A percentile compares a stretch with the other conserved stretches of the same genome.
phyloP scores from a whole-genome alignment of 30 jellyfish, hydroid and myxozoan species.

The Calvadosia cruxmelitensis region DNA sequence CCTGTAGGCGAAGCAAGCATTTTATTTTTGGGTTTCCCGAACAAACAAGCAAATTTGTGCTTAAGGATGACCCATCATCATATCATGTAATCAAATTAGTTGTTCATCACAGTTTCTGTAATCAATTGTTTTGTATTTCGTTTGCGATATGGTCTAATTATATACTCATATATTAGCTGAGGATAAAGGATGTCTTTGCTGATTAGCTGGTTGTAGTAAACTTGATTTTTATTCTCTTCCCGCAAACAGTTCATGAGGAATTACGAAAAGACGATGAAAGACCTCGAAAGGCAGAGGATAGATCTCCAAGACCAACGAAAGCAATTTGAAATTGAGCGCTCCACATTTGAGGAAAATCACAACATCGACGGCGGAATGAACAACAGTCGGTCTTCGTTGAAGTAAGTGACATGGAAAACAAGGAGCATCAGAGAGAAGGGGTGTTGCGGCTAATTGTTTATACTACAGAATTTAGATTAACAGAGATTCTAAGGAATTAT shows the following conservation, averaged over 20 bases:
- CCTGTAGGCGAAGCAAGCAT: too few relatives aligned
- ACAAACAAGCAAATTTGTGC: too few relatives aligned
- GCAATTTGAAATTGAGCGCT: constrained; percentile 51
- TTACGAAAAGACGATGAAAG: constrained; percentile 79
- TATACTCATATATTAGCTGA: background rate
- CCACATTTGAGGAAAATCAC: constrained; percentile 64
- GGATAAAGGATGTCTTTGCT: background rate
- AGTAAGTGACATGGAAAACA: background rate
- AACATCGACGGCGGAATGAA: constrained; percentile 61
- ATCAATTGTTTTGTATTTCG: too few relatives aligned
- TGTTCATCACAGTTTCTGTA: background rate
- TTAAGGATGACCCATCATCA: too few relatives aligned
- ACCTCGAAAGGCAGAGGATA: constrained; percentile 67
- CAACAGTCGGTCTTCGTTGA: constrained; percentile 82
- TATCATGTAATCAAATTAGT: background rate
- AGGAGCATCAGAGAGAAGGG: constrained; percentile 8
- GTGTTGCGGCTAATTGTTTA: background rate
- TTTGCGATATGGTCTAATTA: background rate
- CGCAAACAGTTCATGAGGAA: constrained; percentile 68
- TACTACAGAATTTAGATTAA: too few relatives aligned
- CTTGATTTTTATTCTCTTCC: constrained; percentile 5
- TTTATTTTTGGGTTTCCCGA: too few relatives aligned
- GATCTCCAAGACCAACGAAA: constrained; percentile 79
- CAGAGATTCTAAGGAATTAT: too few relatives aligned
- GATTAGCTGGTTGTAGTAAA: too few relatives aligned